Percentiles rank a stretch among this genome's conserved stretches.
Conservation (phyloP, 2,888 invertebrate species). For the Folsomia manolachei region DNA sequence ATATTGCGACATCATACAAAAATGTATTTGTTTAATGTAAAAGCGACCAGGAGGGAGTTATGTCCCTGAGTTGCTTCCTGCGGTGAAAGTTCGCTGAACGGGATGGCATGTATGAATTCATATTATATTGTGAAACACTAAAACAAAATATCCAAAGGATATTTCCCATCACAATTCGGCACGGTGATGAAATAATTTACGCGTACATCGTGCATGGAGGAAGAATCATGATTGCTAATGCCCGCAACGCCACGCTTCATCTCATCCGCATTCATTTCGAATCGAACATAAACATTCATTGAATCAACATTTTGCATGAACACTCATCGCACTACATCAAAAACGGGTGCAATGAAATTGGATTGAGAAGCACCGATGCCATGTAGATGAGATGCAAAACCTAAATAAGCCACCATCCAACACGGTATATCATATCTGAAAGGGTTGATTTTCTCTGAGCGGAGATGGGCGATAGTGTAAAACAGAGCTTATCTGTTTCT, state of each 20-base stretch:
- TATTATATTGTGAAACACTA: background rate
- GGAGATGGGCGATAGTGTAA: background rate
- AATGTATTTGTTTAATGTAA: background rate
- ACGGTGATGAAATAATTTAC: background rate
- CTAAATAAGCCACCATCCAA: no score
- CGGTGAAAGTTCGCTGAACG: constrained; percentile 3
- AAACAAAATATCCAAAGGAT: background rate
- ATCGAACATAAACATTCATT: background rate
- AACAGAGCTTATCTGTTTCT: constrained; percentile 3
- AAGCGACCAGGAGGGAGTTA: no score
- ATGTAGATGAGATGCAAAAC: background rate
- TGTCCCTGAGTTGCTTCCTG: no score
- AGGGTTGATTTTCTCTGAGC: background rate
- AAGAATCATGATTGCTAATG: no score
- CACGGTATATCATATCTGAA: background rate
- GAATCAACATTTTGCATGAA: background rate
- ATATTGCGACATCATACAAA: no score
- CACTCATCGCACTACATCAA: background rate
- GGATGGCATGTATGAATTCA: background rate
- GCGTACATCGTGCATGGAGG: background rate
- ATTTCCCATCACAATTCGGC: background rate
- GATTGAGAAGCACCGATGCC: background rate
- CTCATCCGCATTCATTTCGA: background rate
- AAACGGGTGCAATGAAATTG: background rate
- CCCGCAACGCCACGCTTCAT: background rate